Evolutionary conservation across 2,888 invertebrate genomes (phyloP).

Genomic region (Parnassius glacialis): DNA sequence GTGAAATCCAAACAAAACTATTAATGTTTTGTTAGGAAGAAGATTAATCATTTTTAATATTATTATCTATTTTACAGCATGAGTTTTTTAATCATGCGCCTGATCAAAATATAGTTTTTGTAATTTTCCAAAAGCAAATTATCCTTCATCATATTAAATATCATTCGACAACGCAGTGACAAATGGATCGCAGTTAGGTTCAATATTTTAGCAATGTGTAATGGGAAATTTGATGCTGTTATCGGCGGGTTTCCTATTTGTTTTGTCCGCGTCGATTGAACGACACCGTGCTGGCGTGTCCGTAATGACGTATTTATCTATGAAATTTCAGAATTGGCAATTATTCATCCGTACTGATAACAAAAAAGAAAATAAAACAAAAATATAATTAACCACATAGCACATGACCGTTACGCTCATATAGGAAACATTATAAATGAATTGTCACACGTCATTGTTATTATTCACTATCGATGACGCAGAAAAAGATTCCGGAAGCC

Average conservation of each 20-base stretch:
- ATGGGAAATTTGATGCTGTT: slow-evolving; percentile 18
- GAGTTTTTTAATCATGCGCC: no score
- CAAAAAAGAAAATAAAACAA: slow-evolving; percentile 8
- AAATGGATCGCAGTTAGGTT: background rate
- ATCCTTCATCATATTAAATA: background rate
- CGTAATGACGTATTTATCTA: slow-evolving; percentile 21
- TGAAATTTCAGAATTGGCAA: background rate
- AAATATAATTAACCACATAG: background rate
- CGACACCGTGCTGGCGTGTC: slow-evolving; percentile 10
- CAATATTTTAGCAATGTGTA: slow-evolving; percentile 17
- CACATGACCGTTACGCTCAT: no score
- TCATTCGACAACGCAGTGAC: background rate
- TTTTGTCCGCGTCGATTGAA: slow-evolving; percentile 20
- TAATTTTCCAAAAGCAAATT: no score
- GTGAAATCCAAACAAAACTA: no score
- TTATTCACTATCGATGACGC: no score
- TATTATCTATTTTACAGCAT: no score
- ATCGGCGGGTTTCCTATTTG: slow-evolving; percentile 21
- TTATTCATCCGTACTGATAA: background rate
- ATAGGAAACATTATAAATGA: no score
- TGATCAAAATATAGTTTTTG: no score
- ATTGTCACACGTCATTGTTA: no score
- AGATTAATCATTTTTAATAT: no score
- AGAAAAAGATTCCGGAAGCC: no score
- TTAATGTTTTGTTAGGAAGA: no score